phyloP scores from a whole-genome alignment of 2,888 invertebrate genomes.

The Cabera pusaria region DNA sequence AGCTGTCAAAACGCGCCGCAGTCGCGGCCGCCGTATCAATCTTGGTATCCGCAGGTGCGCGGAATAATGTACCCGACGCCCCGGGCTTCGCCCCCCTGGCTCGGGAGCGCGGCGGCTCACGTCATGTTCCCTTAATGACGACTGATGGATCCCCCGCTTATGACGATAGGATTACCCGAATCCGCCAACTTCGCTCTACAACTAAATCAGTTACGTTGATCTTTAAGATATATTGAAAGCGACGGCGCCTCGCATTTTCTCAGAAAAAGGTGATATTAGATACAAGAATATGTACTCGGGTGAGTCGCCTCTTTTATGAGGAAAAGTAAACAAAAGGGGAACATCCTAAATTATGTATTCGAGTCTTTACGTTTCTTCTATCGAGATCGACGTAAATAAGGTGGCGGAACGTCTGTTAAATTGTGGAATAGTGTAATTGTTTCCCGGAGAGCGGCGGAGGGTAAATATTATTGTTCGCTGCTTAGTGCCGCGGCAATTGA shows the following conservation, averaged over 20 bases:
- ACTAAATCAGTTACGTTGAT: slow-evolving; percentile 64
- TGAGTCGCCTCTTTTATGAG: slow-evolving; percentile 25
- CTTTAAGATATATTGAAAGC: slow-evolving; percentile 39
- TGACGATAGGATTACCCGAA: slow-evolving; percentile 67
- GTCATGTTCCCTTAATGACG: slow-evolving; percentile 71
- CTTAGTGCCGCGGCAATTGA: slow-evolving; percentile 39
- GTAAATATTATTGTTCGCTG: slow-evolving; percentile 36
- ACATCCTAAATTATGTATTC: slow-evolving; percentile 18
- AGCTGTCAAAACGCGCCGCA: slow-evolving; percentile 62
- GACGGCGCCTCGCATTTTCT: slow-evolving; percentile 29
- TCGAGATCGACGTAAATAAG: background rate
- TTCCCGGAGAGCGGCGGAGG: slow-evolving; percentile 13
- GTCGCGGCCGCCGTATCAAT: slow-evolving; percentile 62
- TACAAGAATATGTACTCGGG: slow-evolving; percentile 18
- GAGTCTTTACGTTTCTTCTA: slow-evolving; percentile 13
- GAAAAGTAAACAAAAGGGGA: slow-evolving; percentile 24
- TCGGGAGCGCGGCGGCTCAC: slow-evolving; percentile 34
- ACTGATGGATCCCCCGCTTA: slow-evolving; percentile 72
- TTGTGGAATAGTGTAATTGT: slow-evolving; percentile 18
- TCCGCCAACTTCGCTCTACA: slow-evolving; percentile 54
- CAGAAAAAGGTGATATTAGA: slow-evolving; percentile 21
- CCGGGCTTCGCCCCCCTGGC: slow-evolving; percentile 13
- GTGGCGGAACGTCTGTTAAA: slow-evolving; percentile 7
- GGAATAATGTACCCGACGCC: slow-evolving; percentile 21
- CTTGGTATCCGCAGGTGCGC: slow-evolving; percentile 66